Evolutionary conservation across 2,888 invertebrate species (phyloP), one percentile per base, ranked within the genome.

Genomic region (Agriotes lineatus): DNA sequence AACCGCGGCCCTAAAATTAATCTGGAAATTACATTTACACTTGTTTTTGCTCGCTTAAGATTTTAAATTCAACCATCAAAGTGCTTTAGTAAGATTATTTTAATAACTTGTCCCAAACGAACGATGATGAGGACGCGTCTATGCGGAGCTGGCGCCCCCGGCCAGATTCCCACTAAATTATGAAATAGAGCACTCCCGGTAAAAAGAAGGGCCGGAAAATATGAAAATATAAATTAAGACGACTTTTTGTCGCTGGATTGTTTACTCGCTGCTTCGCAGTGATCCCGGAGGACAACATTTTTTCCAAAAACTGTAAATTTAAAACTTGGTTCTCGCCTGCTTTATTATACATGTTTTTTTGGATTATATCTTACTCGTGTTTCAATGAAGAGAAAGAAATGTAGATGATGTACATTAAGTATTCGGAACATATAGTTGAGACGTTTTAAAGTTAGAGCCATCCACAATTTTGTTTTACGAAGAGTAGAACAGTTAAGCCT

Each of bases 21-120:
- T 86, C 86, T 86, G 86, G 85, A 86, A 85, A 85, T 84, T 85
- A 85, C 85, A 86, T 86, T 86, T 86, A 85, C 83, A 83, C 82
- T 81, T 82, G 86, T 86, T 85, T 86, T 86, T 85, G 85, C 85
- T 85, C 85, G 86, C 86, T 85, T 85, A 81, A 84, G 84, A 82
- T 80, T 80, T 58, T 44, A 66, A 60, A 60, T 67, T 62, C 50
- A 58, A 61, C 62, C 67, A 62, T 67, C 62, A 62, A 62, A 62
- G 62, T 62, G 52, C 50, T 54, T 66, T 61, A 54, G 45, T 54
- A 67, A 57, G 61, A 62, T 62, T 67, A 60, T 52, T 67, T 67
- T 67, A 67, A 67, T 67, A 67, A 61, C 54, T 61, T 60, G 57
- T 50, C 54, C 54, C 52, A 52, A 63, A 54, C 52, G 18, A 62